Evolutionary conservation across 35 echinoderm and acorn worm genomes (phyloP), one percentile per base, ranked within the genome.

Genomic region (Lytechinus pictus): DNA sequence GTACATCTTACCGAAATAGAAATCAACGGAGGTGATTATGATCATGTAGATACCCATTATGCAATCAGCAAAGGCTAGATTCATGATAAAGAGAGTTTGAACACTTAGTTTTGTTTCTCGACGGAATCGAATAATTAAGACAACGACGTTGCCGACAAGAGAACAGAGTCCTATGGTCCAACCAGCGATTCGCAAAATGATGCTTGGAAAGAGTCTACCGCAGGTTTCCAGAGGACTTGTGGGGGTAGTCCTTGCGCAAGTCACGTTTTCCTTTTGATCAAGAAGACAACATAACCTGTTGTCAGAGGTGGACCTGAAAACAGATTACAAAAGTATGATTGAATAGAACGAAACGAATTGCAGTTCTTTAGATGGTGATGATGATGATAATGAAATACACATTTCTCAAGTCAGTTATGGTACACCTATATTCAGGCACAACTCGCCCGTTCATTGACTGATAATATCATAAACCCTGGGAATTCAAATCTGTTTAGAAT

Each of bases 11-110:
- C 96, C 95, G 52, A 95, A 99, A 66, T 96, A 24, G 27, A 95
- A 71, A 91, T 99, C 98, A 0, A 94, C 91, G 54, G 95, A 91
- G 1, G 97, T 96, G 4, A 99, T 95, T 9, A 97, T 92, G 1
- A 97, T 86, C 55, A 99, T 52, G 86, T 99, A 97, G 13, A 97
- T 21, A 9, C 97, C 98, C 97, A 97, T 99, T 4, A 99, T 54
- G 12, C 97, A 87, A 92, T 99, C 96, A 5, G 98, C 96, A 9
- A 96, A 54, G 29, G 97, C 96, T 19, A 98, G 86, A 72, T 97
- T 97, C 9, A 86, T 61, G 10, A 99, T 97, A 8, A 97, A 89
- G 27, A 90, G 71, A 21, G 94, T 95, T 87, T 99, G 97, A 10
- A 95, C 55, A 61, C 89, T 86, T 24, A 58, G 14, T 53, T 92